Evolutionary conservation across 2,113 vertebrate genomes (phyloP).

Genomic region (Podocnemis expansa): DNA sequence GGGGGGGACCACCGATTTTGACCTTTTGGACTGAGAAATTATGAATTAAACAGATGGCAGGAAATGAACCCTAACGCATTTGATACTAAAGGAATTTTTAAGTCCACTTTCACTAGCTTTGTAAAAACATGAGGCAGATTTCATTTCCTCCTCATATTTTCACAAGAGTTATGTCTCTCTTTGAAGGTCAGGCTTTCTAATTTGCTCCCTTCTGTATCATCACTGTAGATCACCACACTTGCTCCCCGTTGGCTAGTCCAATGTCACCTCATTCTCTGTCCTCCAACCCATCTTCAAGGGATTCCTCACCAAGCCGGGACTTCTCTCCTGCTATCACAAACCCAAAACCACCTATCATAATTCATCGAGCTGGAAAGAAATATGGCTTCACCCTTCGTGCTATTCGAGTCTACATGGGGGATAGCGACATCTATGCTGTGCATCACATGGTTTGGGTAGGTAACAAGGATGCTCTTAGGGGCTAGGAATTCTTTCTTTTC

Average conservation of each 20-base stretch:
- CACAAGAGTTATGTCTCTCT: conserved; percentile 53
- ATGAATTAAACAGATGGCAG: conserved; percentile 31
- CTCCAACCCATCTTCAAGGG: conserved; percentile 96
- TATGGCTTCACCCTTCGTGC: conserved; percentile 97
- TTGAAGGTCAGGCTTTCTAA: conserved; percentile 48
- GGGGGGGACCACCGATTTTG: neutral
- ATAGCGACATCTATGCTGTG: conserved; percentile 94
- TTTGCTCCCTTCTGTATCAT: conserved; percentile 66
- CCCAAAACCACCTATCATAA: conserved; percentile 89
- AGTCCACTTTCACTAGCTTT: neutral
- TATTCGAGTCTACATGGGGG: conserved; percentile 98
- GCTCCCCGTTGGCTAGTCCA: conserved; percentile 95
- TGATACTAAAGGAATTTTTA: neutral
- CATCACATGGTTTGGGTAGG: conserved; percentile 99
- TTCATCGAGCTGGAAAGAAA: conserved; percentile 95
- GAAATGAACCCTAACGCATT: neutral
- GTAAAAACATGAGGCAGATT: neutral
- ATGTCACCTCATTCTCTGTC: conserved; percentile 98
- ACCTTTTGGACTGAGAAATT: neutral
- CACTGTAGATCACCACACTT: conserved; percentile 90
- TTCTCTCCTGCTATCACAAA: conserved; percentile 87
- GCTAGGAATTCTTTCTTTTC: neutral
- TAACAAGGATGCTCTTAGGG: conserved; percentile 30
- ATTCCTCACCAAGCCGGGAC: conserved; percentile 96
- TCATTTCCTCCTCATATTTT: conserved; percentile 21